These are phyloP conservation scores for Oxytorus armatus DNA, from an alignment of 2,888 invertebrate species.

Conservation along the genomic window DNA sequence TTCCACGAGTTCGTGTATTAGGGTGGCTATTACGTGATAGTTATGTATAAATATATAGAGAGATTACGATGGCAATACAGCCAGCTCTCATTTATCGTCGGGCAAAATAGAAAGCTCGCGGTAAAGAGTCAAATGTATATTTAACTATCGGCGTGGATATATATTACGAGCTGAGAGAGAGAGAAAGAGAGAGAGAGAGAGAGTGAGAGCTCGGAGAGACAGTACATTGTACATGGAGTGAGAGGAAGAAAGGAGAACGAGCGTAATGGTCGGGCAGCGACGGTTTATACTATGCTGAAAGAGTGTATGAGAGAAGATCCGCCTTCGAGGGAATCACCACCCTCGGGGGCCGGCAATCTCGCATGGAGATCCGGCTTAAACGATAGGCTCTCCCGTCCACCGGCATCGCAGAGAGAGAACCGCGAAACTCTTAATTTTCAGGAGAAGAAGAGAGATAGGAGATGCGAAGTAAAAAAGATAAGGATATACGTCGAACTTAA, in stretches of 20 bases:
- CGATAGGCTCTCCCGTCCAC: constrained; percentile 81
- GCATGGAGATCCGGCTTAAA: constrained; percentile 84
- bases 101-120: constrained; percentile 32
- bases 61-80: constrained; percentile 2
- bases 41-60: neutral
- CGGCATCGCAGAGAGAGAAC: constrained; percentile 76
- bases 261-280: constrained; percentile 64
- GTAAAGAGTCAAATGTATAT: constrained; percentile 51
- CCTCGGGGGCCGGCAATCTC: constrained; percentile 81
- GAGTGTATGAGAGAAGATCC: constrained; percentile 64
- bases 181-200: neutral
- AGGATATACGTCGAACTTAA: constrained; percentile 61
- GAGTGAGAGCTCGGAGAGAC: neutral
- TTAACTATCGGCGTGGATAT: constrained; percentile 51
- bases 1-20: neutral
- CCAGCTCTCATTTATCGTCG: constrained; percentile 28
- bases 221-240: constrained; percentile 20
- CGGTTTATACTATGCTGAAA: constrained; percentile 52
- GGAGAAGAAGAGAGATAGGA: constrained; percentile 47
- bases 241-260: constrained; percentile 39
- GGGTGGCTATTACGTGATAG: constrained; percentile 1
- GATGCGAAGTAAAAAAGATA: constrained; percentile 36
- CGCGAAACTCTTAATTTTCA: constrained; percentile 83
- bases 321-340: constrained; percentile 69
- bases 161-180: constrained; percentile 53